Conservation (phyloP, 2,113 vertebrate genomes). For the Eulemur macaco region DNA sequence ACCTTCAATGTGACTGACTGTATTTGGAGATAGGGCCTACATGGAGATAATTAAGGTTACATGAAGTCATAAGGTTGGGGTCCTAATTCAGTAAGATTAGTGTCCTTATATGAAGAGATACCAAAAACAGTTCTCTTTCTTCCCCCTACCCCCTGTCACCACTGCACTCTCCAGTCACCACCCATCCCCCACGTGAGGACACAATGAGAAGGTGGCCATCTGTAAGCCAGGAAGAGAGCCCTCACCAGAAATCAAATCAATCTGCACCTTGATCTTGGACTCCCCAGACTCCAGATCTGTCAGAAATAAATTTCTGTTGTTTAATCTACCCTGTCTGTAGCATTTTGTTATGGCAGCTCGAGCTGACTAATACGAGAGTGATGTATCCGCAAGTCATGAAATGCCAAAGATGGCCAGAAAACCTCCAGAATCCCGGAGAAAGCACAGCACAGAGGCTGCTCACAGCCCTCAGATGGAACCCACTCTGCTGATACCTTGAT, state of each 20-base stretch:
- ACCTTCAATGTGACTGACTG: neutral
- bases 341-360: neutral
- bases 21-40: neutral
- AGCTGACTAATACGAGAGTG: neutral
- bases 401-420: neutral
- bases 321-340: neutral
- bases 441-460: neutral
- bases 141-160: neutral
- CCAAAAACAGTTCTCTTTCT: too few relatives aligned
- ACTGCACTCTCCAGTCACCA: neutral
- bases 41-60: neutral
- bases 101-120: neutral
- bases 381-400: neutral
- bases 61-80: neutral
- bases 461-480: neutral
- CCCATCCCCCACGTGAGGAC: neutral
- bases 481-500: neutral
- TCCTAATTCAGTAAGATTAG: neutral
- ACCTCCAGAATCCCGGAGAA: neutral
- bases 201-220: neutral
- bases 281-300: neutral
- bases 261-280: neutral
- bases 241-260: neutral
- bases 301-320: neutral
- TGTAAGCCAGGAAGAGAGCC: neutral